Conservation (phyloP, 2,797 vertebrate species). For the Gallinago solitaria region DNA sequence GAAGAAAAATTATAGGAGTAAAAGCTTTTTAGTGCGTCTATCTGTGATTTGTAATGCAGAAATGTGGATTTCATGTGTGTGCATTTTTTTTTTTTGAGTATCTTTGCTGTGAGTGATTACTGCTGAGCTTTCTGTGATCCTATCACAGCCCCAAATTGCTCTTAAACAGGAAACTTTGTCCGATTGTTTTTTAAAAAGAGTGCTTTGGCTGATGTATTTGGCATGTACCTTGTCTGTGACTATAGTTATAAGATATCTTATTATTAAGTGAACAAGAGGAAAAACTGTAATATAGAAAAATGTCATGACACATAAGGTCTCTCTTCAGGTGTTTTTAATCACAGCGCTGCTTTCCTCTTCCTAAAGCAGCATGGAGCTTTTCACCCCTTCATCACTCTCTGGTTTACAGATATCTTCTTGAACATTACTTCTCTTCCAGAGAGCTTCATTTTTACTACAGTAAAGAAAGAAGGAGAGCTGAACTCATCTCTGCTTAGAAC, state of each 20-base stretch:
- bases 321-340: slow-evolving; percentile 54
- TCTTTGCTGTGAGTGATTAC: slow-evolving; percentile 23
- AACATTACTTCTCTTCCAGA: background rate
- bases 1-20: background rate
- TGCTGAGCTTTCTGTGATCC: slow-evolving; percentile 34
- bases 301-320: background rate
- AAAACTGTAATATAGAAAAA: slow-evolving; percentile 29
- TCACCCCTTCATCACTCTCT: background rate
- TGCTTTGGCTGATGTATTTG: slow-evolving; percentile 3
- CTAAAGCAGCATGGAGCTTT: background rate
- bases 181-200: background rate
- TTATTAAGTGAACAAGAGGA: slow-evolving; percentile 11
- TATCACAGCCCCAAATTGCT: slow-evolving; percentile 10
- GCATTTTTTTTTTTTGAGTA: background rate
- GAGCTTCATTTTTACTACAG: background rate
- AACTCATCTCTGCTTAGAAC: background rate
- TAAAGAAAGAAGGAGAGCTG: background rate
- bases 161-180: slow-evolving; percentile 32
- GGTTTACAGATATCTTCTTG: slow-evolving; percentile 4
- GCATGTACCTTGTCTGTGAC: background rate
- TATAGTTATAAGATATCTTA: slow-evolving; percentile 14
- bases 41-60: background rate
- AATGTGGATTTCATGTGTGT: background rate
- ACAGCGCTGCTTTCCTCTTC: background rate
- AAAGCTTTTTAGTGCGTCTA: background rate